These are phyloP conservation scores for Varanus salvator DNA, from an alignment of 2,113 vertebrate species.

Conservation along the genomic window DNA sequence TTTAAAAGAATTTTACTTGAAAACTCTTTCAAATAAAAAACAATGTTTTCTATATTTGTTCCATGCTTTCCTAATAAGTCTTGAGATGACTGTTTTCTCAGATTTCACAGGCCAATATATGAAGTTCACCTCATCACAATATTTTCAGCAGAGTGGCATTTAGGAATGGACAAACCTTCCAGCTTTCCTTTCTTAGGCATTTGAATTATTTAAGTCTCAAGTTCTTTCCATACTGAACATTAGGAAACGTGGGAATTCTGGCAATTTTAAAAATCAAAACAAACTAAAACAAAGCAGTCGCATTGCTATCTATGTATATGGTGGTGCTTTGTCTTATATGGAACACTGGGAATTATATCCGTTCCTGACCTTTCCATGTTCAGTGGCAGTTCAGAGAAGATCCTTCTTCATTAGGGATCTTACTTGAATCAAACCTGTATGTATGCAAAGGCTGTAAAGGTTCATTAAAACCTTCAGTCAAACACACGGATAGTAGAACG, in stretches of 20 bases:
- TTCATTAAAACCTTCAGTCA: background rate
- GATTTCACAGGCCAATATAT: background rate
- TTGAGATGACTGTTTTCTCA: background rate
- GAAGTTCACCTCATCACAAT: background rate
- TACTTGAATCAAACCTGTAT: background rate
- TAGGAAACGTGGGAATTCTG: no score
- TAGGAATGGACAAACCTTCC: no score
- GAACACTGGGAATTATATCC: background rate
- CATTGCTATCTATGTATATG: background rate
- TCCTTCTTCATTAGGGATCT: background rate
- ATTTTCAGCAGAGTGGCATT: background rate
- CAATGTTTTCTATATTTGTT: background rate
- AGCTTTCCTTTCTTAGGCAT: no score
- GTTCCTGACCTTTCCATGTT: background rate
- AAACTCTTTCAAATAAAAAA: background rate
- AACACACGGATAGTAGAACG: background rate
- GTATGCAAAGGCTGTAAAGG: background rate
- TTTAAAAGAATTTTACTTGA: background rate
- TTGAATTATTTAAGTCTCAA: no score
- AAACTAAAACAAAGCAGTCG: no score
- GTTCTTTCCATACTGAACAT: no score
- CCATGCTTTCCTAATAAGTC: background rate
- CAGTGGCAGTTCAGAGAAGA: background rate
- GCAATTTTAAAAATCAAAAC: no score
- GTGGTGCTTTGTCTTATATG: background rate